phyloP scores from a whole-genome alignment of 2,888 invertebrate species.

The Stenolophus ochropezus region DNA sequence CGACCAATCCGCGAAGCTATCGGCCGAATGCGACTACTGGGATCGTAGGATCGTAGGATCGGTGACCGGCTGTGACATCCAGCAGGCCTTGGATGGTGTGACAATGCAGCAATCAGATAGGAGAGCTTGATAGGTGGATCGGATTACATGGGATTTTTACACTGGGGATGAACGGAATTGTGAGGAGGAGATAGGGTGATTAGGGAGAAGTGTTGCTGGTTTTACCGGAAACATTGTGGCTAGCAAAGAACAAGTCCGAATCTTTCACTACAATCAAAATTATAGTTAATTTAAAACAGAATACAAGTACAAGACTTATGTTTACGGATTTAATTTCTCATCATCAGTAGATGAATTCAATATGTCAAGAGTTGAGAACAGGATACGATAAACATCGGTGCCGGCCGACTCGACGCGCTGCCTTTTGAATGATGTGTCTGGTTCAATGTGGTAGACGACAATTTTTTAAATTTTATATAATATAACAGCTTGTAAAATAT shows the following conservation, averaged over 20 bases:
- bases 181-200: neutral
- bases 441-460: too few relatives aligned
- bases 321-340: too few relatives aligned
- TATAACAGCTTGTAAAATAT: too few relatives aligned
- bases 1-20: constrained; percentile 17
- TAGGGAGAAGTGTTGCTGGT: neutral
- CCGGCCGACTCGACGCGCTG: too few relatives aligned
- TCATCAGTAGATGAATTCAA: too few relatives aligned
- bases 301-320: too few relatives aligned
- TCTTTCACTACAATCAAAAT: too few relatives aligned
- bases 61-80: constrained; percentile 44
- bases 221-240: neutral
- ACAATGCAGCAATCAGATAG: constrained; percentile 52
- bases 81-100: constrained; percentile 33
- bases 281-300: too few relatives aligned
- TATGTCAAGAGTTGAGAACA: too few relatives aligned
- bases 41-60: constrained; percentile 3
- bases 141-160: constrained; percentile 43
- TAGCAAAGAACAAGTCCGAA: neutral
- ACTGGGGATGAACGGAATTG: neutral
- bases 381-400: too few relatives aligned
- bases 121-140: constrained; percentile 42
- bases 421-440: too few relatives aligned
- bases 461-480: too few relatives aligned
- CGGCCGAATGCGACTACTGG: neutral